Base-by-base conservation (phyloP, 2,113 vertebrate species). In the Neogobius melanostomus region DNA sequence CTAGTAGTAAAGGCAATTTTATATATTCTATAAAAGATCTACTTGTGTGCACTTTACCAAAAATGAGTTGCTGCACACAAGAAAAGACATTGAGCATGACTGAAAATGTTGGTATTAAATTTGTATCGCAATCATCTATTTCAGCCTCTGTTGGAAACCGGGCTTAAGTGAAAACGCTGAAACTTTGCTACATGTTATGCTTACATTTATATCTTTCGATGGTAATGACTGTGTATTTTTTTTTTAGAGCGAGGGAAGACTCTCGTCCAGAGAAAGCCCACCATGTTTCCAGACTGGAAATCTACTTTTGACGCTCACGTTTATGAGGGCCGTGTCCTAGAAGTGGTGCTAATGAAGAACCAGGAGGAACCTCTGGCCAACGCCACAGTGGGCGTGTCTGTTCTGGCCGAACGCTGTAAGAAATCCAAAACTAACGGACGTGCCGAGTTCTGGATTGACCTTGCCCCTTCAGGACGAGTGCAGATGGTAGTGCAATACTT, bases 281-380 rank as follows among this genome's bases (percentile, higher is more conserved):
- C 98, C 62, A 96, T 99, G 95, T 98, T 94, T 68, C 97, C 97
- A 0, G 90, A 94, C 6, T 99, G 97, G 98, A 96, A 95, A 71
- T 91, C 95, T 0, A 83, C 87, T 0, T 98, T 99, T 56, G 98
- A 99, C 0, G 96, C 98, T 69, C 98, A 99, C 84, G 96, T 98
- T 81, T 93, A 95, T 0, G 98, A 99, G 82, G 98, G 98, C 0
- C 94, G 98, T 0, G 96, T 99, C 60, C 88, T 99, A 50, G 97
- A 99, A 89, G 92, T 99, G 7, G 88, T 98, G 68, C 94, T 99
- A 48, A 96, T 98, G 97, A 93, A 91, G 61, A 95, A 91, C 1
- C 91, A 94, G 0, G 97, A 98, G 45, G 95, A 96, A 77, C 93
- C 95, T 0, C 43, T 99, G 72, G 97, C 96, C 0, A 97, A 99